A percentile compares a stretch with the other conserved stretches of the same genome.
Conservation (phyloP, 2,797 vertebrate genomes). For the Poeciliopsis paucimaculata region DNA sequence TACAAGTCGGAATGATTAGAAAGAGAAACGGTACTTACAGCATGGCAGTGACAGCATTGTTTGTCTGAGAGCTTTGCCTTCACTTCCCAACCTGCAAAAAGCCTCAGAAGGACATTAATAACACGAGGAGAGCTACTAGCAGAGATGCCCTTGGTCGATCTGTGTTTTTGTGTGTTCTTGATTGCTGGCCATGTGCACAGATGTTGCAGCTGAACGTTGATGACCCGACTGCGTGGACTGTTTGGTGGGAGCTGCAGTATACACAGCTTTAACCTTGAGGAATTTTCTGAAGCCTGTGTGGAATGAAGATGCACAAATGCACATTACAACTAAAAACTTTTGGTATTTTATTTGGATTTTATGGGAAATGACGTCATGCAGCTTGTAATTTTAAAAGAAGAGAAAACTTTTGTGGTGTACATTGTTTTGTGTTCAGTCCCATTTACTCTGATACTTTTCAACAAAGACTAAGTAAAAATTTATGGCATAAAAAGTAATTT, state of each 20-base stretch:
- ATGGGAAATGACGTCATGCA: neutral
- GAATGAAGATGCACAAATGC: conserved; percentile 31
- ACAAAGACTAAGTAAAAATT: neutral
- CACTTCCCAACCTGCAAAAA: conserved; percentile 10
- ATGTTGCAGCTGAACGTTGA: conserved; percentile 56
- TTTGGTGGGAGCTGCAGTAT: conserved; percentile 32
- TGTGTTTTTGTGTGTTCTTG: conserved; percentile 39
- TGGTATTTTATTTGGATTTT: neutral
- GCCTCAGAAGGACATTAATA: conserved; percentile 29
- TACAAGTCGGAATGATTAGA: conserved; percentile 43
- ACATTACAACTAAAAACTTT: neutral
- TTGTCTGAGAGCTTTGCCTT: conserved; percentile 29
- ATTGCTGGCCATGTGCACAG: conserved; percentile 52
- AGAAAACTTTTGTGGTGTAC: neutral
- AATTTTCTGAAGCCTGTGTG: conserved; percentile 22
- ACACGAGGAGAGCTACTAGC: conserved; percentile 36
- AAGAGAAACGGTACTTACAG: conserved; percentile 42
- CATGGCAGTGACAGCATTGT: conserved; percentile 16
- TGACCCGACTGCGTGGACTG: conserved; percentile 56
- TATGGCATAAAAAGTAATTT: neutral
- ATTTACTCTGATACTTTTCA: neutral
- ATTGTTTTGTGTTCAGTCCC: neutral
- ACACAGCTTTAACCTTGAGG: conserved; percentile 46
- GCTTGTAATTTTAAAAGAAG: neutral
- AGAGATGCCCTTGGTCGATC: conserved; percentile 44